Evolutionary conservation across 35 echinoderm and acorn worm genomes (phyloP).

Genomic region (Apostichopus parvimensis): DNA sequence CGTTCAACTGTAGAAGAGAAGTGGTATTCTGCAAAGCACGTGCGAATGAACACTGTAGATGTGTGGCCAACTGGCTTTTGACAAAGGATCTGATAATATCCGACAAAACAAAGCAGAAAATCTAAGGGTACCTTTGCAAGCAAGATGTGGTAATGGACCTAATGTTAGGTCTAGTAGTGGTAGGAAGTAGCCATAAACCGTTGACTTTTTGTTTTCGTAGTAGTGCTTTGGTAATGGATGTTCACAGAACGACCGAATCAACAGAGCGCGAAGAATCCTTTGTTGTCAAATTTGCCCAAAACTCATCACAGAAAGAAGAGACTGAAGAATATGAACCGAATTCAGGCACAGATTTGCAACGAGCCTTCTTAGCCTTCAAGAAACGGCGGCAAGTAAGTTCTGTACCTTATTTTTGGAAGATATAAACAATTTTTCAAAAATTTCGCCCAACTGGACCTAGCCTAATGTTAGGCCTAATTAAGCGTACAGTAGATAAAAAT

Average conservation of each 20-base stretch:
- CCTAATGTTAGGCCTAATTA: too few species aligned
- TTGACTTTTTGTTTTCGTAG: neutral
- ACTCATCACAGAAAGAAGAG: neutral
- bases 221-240: neutral
- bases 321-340: neutral
- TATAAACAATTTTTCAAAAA: neutral
- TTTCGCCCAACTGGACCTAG: conserved; percentile 31
- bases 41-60: neutral
- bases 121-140: neutral
- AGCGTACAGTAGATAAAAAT: neutral
- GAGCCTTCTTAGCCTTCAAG: conserved; percentile 32
- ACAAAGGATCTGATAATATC: neutral
- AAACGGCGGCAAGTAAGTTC: conserved; percentile 28
- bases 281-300: conserved; percentile 21
- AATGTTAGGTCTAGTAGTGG: neutral
- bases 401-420: neutral
- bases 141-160: neutral
- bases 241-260: neutral
- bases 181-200: neutral
- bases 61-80: neutral
- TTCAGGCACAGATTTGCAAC: neutral
- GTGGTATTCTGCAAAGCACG: neutral
- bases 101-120: conserved; percentile 3
- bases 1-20: too few species aligned
- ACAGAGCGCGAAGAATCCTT: conserved; percentile 47